Conservation (phyloP, 1,140 invertebrate genomes). For the Pseudomyrmex concolor region DNA sequence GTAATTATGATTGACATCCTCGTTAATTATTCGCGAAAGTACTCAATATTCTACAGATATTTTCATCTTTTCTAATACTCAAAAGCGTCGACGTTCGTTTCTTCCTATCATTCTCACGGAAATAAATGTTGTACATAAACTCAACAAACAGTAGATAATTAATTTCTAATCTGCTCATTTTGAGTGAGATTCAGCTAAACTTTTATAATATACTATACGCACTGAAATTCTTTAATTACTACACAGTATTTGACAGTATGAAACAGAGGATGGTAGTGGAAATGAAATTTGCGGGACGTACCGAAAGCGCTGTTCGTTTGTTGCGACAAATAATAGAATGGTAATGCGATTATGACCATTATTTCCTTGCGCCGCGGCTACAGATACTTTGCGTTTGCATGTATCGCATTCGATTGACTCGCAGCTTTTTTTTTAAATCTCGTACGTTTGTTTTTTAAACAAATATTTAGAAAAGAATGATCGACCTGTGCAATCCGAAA, state of each 20-base stretch:
- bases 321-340: conserved; percentile 73
- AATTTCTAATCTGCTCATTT: background rate
- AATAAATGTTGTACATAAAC: background rate
- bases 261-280: conserved; percentile 63
- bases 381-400: conserved; percentile 27
- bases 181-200: background rate
- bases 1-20: conserved; percentile 58
- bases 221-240: conserved; percentile 50
- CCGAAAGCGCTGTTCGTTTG: conserved; percentile 71
- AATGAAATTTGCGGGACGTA: conserved; percentile 69
- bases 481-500: conserved; percentile 26
- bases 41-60: background rate
- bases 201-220: conserved; percentile 4
- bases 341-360: conserved; percentile 77
- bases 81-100: background rate
- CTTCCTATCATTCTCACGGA: background rate
- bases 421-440: conserved; percentile 26
- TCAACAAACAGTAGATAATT: conserved; percentile 1
- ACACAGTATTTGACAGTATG: conserved; percentile 21
- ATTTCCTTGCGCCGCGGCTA: conserved; percentile 70
- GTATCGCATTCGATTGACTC: conserved; percentile 33
- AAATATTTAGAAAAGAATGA: conserved; percentile 33
- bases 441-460: conserved; percentile 6
- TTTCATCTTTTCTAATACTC: too few species aligned
- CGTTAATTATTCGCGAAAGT: conserved; percentile 36